These are phyloP conservation scores for Ramphastos sulfuratus DNA, from an alignment of 2,113 vertebrate species.

Conservation along the genomic window DNA sequence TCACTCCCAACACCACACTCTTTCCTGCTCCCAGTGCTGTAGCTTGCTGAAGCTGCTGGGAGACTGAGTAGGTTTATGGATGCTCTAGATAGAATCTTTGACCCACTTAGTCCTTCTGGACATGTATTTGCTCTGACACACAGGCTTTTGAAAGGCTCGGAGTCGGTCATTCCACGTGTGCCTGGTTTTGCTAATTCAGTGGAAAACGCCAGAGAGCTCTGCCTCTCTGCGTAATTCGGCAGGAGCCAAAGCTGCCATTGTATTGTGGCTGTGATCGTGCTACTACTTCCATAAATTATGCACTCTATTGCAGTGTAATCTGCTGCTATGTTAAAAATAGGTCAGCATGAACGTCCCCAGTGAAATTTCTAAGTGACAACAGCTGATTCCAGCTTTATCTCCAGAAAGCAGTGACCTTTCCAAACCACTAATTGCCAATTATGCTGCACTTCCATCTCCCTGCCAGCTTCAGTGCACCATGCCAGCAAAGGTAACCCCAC, in stretches of 20 bases:
- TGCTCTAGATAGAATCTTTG: slow-evolving; percentile 37
- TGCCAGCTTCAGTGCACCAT: not conserved
- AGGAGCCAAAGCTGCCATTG: slow-evolving; percentile 47
- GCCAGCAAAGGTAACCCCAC: not conserved
- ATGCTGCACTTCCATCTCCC: not conserved
- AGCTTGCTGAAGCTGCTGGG: not conserved
- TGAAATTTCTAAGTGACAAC: slow-evolving; percentile 39
- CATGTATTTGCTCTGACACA: slow-evolving; percentile 17
- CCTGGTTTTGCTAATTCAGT: slow-evolving; percentile 73
- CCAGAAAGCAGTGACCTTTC: slow-evolving; percentile 25
- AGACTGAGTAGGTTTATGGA: not conserved
- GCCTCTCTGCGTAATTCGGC: slow-evolving; percentile 58
- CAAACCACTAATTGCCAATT: slow-evolving; percentile 1
- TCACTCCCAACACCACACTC: not conserved
- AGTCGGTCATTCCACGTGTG: slow-evolving; percentile 26
- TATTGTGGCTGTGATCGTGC: slow-evolving; percentile 40
- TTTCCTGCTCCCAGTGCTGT: not conserved
- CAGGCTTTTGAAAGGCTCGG: slow-evolving; percentile 4
- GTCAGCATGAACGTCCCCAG: slow-evolving; percentile 44
- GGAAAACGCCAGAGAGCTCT: slow-evolving; percentile 67
- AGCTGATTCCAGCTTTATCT: slow-evolving; percentile 34
- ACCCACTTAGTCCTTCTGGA: slow-evolving; percentile 18
- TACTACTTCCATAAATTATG: slow-evolving; percentile 75
- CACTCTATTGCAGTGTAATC: slow-evolving; percentile 60
- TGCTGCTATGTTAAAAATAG: slow-evolving; percentile 73